Conservation (phyloP, 1,140 invertebrate species). For the Mesaphorura yosii region DNA sequence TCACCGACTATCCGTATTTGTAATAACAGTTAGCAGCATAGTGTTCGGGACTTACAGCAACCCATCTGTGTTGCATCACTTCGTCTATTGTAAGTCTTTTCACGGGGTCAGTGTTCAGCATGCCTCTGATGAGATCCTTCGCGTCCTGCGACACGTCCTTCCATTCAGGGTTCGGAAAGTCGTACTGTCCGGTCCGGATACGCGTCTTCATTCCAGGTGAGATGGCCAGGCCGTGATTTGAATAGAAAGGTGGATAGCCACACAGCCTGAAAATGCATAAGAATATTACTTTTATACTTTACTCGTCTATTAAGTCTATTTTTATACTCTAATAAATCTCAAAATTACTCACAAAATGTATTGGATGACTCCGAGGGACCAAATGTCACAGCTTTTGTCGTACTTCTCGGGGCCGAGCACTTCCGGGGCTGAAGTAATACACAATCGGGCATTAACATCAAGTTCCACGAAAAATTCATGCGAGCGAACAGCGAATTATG, state of each 20-base stretch:
- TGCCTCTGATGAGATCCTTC: slow-evolving; percentile 85
- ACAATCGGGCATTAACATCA: slow-evolving; percentile 10
- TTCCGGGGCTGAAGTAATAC: slow-evolving; percentile 63
- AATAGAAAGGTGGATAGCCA: slow-evolving; percentile 97
- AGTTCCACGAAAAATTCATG: not conserved
- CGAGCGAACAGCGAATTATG: not conserved
- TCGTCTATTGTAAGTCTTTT: slow-evolving; percentile 79
- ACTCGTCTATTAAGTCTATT: too few relatives aligned
- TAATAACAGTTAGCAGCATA: too few relatives aligned
- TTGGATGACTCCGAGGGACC: slow-evolving; percentile 85
- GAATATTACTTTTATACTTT: not conserved
- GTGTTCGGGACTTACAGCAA: slow-evolving; percentile 72
- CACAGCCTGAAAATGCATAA: slow-evolving; percentile 56
- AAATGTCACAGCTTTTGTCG: slow-evolving; percentile 90
- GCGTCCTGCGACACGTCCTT: slow-evolving; percentile 83
- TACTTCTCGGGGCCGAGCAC: slow-evolving; percentile 94
- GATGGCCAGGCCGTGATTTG: slow-evolving; percentile 90
- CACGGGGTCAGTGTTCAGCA: slow-evolving; percentile 84
- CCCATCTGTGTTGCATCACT: slow-evolving; percentile 83
- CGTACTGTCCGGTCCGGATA: slow-evolving; percentile 89
- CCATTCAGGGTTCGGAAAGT: slow-evolving; percentile 95
- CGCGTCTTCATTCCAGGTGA: slow-evolving; percentile 99
- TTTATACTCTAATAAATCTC: too few relatives aligned
- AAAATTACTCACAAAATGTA: slow-evolving; percentile 74
- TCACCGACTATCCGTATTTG: too few relatives aligned